Percentiles rank a stretch among this genome's conserved stretches.
Evolutionary conservation across 2,888 invertebrate genomes (phyloP).

Genomic region (Dasypogon diadema): DNA sequence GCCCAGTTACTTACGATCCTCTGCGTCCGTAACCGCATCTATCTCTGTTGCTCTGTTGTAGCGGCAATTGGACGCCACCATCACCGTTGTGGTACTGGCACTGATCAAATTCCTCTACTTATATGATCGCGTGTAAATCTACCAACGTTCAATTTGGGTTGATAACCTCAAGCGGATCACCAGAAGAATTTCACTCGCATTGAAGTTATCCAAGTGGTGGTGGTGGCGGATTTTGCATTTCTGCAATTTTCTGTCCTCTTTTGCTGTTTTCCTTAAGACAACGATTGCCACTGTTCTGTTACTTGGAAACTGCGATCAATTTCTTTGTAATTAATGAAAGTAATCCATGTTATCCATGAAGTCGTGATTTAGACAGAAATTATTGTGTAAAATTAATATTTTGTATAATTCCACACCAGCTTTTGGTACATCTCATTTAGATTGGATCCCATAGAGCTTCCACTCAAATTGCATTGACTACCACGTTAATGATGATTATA

Average conservation of each 20-base stretch:
- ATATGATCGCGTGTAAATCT: conserved; percentile 44
- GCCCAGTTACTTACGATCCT: neutral
- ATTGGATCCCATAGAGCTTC: too few species aligned
- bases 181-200: conserved; percentile 48
- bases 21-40: neutral
- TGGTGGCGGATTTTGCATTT: conserved; percentile 53
- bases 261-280: neutral
- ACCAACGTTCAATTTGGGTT: conserved; percentile 48
- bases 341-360: too few species aligned
- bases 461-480: too few species aligned
- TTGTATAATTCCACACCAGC: too few species aligned
- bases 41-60: neutral
- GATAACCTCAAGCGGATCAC: conserved; percentile 48
- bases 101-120: conserved; percentile 47
- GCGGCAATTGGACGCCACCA: neutral
- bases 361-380: too few species aligned
- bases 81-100: conserved; percentile 6
- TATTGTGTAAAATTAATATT: too few species aligned
- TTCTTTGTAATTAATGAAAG: conserved; percentile 16
- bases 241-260: neutral
- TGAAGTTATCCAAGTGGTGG: conserved; percentile 58
- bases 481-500: too few species aligned
- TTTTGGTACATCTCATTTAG: too few species aligned
- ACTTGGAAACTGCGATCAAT: conserved; percentile 18
- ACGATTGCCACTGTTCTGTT: neutral